A percentile compares a stretch with the other conserved stretches of the same genome.
Conservation (phyloP, 1,140 invertebrate genomes). For the Drosophila orosa region DNA sequence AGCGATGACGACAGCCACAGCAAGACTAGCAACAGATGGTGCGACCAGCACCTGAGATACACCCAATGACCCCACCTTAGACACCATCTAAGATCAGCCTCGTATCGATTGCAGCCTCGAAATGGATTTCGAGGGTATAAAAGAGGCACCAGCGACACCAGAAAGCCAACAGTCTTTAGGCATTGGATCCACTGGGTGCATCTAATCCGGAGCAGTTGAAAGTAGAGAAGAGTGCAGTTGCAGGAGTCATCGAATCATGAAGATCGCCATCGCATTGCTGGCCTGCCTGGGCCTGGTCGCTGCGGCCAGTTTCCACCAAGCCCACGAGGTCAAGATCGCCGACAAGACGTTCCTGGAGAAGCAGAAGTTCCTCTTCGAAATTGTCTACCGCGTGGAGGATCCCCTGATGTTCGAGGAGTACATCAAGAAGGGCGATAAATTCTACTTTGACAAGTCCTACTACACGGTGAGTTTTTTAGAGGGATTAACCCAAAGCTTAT, state of each 20-base stretch:
- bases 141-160: conserved; percentile 12
- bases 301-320: conserved; percentile 57
- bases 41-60: conserved; percentile 39
- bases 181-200: conserved; percentile 61
- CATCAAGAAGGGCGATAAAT: conserved; percentile 58
- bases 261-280: conserved; percentile 71
- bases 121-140: conserved; percentile 56
- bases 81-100: not conserved
- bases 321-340: conserved; percentile 63
- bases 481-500: not conserved
- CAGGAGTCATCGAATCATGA: conserved; percentile 55
- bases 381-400: conserved; percentile 69
- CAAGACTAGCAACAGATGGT: conserved; percentile 38
- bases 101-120: not conserved
- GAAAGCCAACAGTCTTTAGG: conserved; percentile 80
- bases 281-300: conserved; percentile 72
- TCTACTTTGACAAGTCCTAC: conserved; percentile 35
- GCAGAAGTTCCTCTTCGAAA: conserved; percentile 75
- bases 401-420: conserved; percentile 68
- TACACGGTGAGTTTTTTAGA: conserved; percentile 61
- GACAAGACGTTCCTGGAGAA: conserved; percentile 63
- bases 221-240: conserved; percentile 7
- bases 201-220: conserved; percentile 78
- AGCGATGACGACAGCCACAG: conserved; percentile 35
- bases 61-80: conserved; percentile 14